phyloP scores from a whole-genome alignment of 1,140 invertebrate genomes.

The Halesus radiatus region DNA sequence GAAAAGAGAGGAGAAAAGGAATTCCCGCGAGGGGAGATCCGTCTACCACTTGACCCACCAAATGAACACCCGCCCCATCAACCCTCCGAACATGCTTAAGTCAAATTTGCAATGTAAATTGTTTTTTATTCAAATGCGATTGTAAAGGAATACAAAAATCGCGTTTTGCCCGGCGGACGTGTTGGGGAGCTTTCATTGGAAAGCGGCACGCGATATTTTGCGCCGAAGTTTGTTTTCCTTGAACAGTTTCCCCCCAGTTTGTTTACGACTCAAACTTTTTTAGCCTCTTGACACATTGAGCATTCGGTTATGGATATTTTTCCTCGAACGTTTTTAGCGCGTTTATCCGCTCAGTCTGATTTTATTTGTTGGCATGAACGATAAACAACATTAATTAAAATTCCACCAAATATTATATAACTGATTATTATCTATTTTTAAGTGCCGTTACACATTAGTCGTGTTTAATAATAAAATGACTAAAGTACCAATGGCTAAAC shows the following conservation, averaged over 20 bases:
- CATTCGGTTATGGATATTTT: not conserved
- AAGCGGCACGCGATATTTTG: conserved; percentile 32
- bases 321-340: too few relatives aligned
- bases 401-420: too few relatives aligned
- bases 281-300: conserved; percentile 18
- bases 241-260: conserved; percentile 16
- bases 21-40: conserved; percentile 5
- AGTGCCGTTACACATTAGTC: too few relatives aligned
- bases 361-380: too few relatives aligned
- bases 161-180: conserved; percentile 34
- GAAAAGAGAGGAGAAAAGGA: conserved; percentile 5
- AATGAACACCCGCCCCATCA: conserved; percentile 45
- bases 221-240: conserved; percentile 21
- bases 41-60: conserved; percentile 35
- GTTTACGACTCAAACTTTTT: not conserved
- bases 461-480: too few relatives aligned
- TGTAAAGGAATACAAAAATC: conserved; percentile 55
- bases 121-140: conserved; percentile 58
- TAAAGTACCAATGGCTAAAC: too few relatives aligned
- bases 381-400: too few relatives aligned
- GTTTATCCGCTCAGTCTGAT: too few relatives aligned
- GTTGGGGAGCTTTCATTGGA: conserved; percentile 35
- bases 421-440: too few relatives aligned
- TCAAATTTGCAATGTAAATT: conserved; percentile 58
- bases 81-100: conserved; percentile 48